phyloP scores from a whole-genome alignment of 1,140 invertebrate genomes.

The Drosophila nikananu region DNA sequence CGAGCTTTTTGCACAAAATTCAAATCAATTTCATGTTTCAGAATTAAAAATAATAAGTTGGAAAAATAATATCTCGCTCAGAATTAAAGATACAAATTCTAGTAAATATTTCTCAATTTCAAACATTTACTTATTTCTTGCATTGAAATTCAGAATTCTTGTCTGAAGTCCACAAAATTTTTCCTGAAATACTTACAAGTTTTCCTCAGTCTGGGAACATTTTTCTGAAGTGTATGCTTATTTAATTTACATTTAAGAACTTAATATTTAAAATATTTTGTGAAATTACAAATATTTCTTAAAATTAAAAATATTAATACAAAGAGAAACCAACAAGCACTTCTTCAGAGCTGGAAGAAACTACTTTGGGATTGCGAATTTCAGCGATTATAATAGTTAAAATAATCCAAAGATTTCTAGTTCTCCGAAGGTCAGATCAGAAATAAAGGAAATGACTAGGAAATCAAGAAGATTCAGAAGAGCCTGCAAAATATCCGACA shows the following conservation, averaged over 20 bases:
- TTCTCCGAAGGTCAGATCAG: slow-evolving; percentile 1
- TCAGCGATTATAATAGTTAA: not conserved
- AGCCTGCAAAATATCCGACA: slow-evolving; percentile 17
- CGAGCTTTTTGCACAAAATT: not conserved
- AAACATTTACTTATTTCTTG: not conserved
- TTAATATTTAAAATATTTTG: slow-evolving; percentile 1
- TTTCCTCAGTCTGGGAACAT: no score
- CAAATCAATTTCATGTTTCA: not conserved
- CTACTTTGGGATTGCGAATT: not conserved
- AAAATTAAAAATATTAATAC: slow-evolving; percentile 2
- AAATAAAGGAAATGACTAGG: not conserved
- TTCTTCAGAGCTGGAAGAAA: not conserved
- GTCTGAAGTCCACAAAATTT: not conserved
- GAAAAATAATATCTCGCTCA: not conserved
- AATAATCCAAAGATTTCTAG: not conserved
- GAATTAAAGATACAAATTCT: not conserved
- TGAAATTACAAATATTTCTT: slow-evolving; percentile 5
- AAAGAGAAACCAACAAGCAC: not conserved
- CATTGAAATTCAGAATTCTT: not conserved
- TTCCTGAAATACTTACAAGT: not conserved
- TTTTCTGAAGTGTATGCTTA: not conserved
- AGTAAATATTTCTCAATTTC: not conserved
- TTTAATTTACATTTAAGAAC: slow-evolving; percentile 6
- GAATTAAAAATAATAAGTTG: not conserved
- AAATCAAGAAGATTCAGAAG: not conserved